Evolutionary conservation across 1,140 invertebrate genomes (phyloP), one percentile per base, ranked within the genome.

Genomic region (Drosophila obscura): DNA sequence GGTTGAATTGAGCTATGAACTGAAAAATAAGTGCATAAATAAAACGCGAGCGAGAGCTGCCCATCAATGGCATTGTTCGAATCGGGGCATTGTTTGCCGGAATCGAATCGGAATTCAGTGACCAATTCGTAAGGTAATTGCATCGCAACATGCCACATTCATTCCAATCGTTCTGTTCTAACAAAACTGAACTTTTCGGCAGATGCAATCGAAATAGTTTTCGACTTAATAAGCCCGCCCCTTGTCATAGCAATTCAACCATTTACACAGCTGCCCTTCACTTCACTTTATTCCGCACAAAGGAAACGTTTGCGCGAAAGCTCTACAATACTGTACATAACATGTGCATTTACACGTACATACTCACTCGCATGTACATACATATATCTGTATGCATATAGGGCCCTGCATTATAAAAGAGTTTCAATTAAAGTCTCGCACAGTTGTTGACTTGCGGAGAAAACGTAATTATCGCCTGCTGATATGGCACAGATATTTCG

Each of bases 71-170:
- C 43, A 80, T 66, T 80, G 53, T 8, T 45, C 7, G 22, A 16
- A 53, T 16, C 41, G 24, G 16, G 5, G 31, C 41, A 52, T 44
- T 60, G 58, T 16, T 16, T 53, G 46, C 35, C 55, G 24, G 24
- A 35, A 59, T 48, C 22, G 15, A 69, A 68, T 16, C 51, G 1
- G 44, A 45, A 39, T 43, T 19, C 11, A 13, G 9, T 39, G 35
- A 13, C 35, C n/a, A 19, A 15, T 41, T 69, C 65, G 74, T 77
- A 65, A 61, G 16, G 78, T 85, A 85, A 85, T 87, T 85, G 78
- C 39, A 24, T 39, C 16, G 45, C 50, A 43, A 26, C 81, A 85
- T 80, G 81, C 82, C 49, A 85, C 11, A 39, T 46, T 39, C 49
- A 80, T 73, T 80, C 43, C 26, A 53, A 75, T 65, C 56, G 57